Evolutionary conservation across 2,888 invertebrate species (phyloP), one percentile per base, ranked within the genome.

Genomic region (Rotaria magnacalcarata): DNA sequence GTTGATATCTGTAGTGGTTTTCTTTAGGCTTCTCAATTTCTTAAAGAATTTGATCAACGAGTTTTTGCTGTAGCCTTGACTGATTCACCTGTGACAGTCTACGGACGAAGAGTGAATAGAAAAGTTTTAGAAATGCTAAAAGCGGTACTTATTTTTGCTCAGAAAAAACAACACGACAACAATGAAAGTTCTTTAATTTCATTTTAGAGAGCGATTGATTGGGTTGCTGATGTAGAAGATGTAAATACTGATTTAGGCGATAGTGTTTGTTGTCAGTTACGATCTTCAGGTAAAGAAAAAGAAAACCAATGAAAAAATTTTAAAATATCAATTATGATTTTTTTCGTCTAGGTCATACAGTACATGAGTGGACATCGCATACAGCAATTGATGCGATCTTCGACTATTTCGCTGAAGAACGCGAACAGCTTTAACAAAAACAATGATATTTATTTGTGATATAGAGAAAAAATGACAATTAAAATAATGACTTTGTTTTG

Each of bases 21-120:
- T 80, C 6, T 21, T 80, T 43, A 88, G 89, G 88, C 87, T 75
- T 54, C 75, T 34, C 74, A 74, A 11, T 54, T 88, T 50, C 67
- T 88, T 4, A 86, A 88, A 10, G 93, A 94, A 87, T 94, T 95
- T 89, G 92, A 92, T 87, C 91, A 93, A 67, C 92, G 93, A 89
- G 94, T 95, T 0, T 94, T 94, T 90, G 94, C 94, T 0, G 92
- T 95, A 85, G 94, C 94, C 0, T 92, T 95, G 85, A 95, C 95
- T 0, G 95, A 95, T 90, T 94, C 94, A 80, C 75, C 75, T 43
- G 47, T 80, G 75, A 43, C 43, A 21, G n/a, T 43, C 24, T 80
- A 80, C 47, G 67, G 67, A 34, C 27, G 67, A 67, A 27, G 34
- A 27, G 67, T 27, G 4, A 34, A 34, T 0, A 67, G 14, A 34